Evolutionary conservation across 2,797 vertebrate genomes (phyloP).

Genomic region (Gallirallus australis): DNA sequence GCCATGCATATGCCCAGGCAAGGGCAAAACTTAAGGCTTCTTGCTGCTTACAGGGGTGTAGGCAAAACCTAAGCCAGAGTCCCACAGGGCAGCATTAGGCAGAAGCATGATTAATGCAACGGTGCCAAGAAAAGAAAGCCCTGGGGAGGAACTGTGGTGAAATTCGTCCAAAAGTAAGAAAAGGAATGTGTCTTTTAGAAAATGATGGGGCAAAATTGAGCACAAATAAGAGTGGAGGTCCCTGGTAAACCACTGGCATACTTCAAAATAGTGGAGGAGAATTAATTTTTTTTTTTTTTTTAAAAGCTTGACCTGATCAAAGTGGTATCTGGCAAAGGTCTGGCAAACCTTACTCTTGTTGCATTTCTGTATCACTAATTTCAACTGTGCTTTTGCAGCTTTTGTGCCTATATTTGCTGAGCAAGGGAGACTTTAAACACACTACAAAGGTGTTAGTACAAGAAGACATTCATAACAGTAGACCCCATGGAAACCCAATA

Average conservation of each 20-base stretch:
- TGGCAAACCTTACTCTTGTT: neutral
- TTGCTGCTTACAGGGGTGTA: neutral
- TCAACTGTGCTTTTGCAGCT: neutral
- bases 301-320: neutral
- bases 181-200: neutral
- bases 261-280: neutral
- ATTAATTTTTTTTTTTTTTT: neutral
- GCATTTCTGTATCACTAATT: neutral
- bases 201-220: neutral
- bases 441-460: neutral
- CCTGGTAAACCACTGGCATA: neutral
- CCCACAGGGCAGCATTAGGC: conserved; percentile 46
- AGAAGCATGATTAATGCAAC: neutral
- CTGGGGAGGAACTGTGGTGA: neutral
- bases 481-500: neutral
- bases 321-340: neutral
- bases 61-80: conserved; percentile 23
- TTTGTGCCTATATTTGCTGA: neutral
- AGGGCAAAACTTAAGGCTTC: conserved; percentile 39
- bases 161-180: neutral
- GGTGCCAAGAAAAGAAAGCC: conserved; percentile 19
- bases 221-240: neutral
- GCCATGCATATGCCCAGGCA: conserved; percentile 29
- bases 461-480: fast-evolving
- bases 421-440: neutral